phyloP scores from a whole-genome alignment of 2,113 vertebrate genomes.

The Nannospalax galili region DNA sequence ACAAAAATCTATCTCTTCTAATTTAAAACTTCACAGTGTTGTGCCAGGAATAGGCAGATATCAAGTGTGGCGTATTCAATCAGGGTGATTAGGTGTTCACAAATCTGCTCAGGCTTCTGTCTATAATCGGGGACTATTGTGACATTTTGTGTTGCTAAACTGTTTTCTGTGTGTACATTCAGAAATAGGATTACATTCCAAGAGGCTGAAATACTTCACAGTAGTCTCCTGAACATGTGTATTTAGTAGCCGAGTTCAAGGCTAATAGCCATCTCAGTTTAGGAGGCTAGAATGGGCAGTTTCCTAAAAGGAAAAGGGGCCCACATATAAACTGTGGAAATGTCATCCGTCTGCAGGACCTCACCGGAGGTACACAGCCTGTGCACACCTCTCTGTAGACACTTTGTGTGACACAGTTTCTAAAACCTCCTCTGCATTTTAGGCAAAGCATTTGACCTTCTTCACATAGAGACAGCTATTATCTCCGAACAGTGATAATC shows the following conservation, averaged over 20 bases:
- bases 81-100: background rate
- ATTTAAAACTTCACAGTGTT: conserved; percentile 21
- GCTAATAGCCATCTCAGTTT: background rate
- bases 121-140: background rate
- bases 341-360: background rate
- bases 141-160: conserved; percentile 24
- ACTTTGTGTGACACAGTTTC: background rate
- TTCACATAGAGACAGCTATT: background rate
- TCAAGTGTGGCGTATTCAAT: background rate
- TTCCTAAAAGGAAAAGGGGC: background rate
- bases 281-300: background rate
- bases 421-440: background rate
- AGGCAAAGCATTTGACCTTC: background rate
- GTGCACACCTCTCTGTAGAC: background rate
- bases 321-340: background rate
- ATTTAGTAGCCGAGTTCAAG: background rate
- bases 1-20: background rate
- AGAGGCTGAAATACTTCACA: background rate
- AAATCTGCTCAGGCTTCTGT: background rate
- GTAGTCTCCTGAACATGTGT: background rate
- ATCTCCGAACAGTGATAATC: conserved; percentile 8
- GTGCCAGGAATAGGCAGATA: background rate
- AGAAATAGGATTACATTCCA: conserved; percentile 18
- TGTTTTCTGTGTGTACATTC: background rate
- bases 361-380: background rate